A percentile compares a stretch with the other conserved stretches of the same genome.
Evolutionary conservation across 2,888 invertebrate genomes (phyloP).

Genomic region (Leucozona laternaria): DNA sequence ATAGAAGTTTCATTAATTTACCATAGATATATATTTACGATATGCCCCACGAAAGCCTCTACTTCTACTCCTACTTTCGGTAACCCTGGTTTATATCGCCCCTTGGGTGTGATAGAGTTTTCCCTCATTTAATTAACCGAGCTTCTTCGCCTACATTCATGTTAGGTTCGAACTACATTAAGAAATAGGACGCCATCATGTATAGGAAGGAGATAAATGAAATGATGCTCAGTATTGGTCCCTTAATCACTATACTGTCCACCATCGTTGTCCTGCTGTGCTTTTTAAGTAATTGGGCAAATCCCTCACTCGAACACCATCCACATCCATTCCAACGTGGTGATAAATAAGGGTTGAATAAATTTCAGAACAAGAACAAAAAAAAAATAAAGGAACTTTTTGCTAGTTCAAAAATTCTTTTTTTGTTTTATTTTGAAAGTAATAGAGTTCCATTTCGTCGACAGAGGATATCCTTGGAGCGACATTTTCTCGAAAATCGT

Average conservation of each 20-base stretch:
- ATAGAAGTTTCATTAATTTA: neutral
- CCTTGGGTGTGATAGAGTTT: constrained; percentile 27
- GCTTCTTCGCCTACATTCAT: constrained; percentile 9
- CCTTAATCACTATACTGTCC: constrained; percentile 49
- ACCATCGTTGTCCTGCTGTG: constrained; percentile 28
- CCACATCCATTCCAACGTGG: constrained; percentile 26
- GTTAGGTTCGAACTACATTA: constrained; percentile 13
- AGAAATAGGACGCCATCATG: constrained; percentile 39
- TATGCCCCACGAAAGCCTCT: neutral
- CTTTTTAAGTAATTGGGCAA: constrained; percentile 61
- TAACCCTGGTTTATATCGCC: constrained; percentile 29
- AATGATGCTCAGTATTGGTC: constrained; percentile 46
- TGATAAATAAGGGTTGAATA: constrained; percentile 67
- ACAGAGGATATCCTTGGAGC: constrained; percentile 27
- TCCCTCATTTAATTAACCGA: constrained; percentile 39
- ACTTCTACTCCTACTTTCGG: neutral
- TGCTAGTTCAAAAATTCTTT: constrained; percentile 16
- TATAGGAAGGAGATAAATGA: constrained; percentile 37
- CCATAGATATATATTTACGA: neutral
- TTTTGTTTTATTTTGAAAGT: constrained; percentile 38
- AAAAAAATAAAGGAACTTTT: constrained; percentile 9
- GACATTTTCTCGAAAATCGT: constrained; percentile 44
- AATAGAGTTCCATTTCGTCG: constrained; percentile 31
- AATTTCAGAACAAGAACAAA: constrained; percentile 23
- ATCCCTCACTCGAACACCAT: constrained; percentile 58